Percentiles rank a stretch among this genome's conserved stretches.
Evolutionary conservation across 2,113 vertebrate genomes (phyloP).

Genomic region (Phylloscopus whistleri): DNA sequence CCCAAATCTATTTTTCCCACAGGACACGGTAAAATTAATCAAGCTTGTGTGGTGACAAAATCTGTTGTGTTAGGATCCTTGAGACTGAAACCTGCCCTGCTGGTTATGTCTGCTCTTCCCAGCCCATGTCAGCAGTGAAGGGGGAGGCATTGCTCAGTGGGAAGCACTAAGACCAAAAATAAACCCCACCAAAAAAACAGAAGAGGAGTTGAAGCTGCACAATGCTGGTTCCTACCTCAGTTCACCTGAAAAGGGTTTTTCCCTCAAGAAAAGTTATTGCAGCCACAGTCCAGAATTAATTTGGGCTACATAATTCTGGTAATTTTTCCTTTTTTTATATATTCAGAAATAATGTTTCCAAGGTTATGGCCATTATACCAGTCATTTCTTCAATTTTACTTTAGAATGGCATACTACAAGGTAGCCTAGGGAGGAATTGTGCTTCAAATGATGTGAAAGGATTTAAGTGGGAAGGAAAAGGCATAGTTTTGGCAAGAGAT

Average conservation of each 20-base stretch:
- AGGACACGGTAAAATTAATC: not conserved
- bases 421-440: slow-evolving; percentile 1
- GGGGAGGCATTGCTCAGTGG: not conserved
- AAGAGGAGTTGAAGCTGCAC: not conserved
- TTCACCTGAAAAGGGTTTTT: not conserved
- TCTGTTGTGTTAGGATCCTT: not conserved
- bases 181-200: not conserved
- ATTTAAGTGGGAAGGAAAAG: not conserved
- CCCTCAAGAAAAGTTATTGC: not conserved
- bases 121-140: not conserved
- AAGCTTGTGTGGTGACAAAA: not conserved
- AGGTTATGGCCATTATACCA: slow-evolving; percentile 45
- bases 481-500: slow-evolving; percentile 31
- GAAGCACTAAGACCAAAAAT: not conserved
- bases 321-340: not conserved
- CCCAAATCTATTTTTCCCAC: not conserved
- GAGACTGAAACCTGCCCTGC: not conserved
- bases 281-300: not conserved
- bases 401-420: slow-evolving; percentile 13
- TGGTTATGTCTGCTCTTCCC: not conserved
- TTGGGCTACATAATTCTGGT: not conserved
- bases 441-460: not conserved
- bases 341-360: slow-evolving; percentile 27
- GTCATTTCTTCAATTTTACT: slow-evolving; percentile 56
- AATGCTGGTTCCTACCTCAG: not conserved